phyloP scores from a whole-genome alignment of 2,888 invertebrate species.

The Spialia ferax region DNA sequence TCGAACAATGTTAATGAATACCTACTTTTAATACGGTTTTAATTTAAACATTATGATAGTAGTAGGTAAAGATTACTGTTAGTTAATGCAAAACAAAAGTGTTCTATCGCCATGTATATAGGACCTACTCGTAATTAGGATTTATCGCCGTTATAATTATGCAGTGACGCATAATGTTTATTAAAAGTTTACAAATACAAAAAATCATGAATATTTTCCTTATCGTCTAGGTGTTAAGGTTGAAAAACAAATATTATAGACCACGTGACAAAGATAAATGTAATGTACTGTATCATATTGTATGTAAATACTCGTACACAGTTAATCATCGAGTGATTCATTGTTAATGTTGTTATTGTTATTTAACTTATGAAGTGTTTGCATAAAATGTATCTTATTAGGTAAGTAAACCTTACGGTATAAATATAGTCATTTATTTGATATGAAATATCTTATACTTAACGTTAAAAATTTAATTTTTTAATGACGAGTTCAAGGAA shows the following conservation, averaged over 20 bases:
- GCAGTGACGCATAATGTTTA: background rate
- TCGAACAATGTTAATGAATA: too few species aligned
- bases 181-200: background rate
- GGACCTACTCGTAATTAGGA: too few species aligned
- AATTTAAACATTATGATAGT: too few species aligned
- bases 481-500: too few species aligned
- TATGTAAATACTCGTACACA: constrained; percentile 15
- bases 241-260: constrained; percentile 7
- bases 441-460: too few species aligned
- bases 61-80: too few species aligned
- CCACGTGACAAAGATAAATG: constrained; percentile 2
- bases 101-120: too few species aligned
- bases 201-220: background rate
- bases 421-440: background rate
- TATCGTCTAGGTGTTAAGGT: constrained; percentile 8
- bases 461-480: too few species aligned
- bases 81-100: too few species aligned
- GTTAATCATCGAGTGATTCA: constrained; percentile 26
- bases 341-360: constrained; percentile 16
- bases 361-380: constrained; percentile 1
- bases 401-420: background rate
- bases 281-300: constrained; percentile 9
- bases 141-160: too few species aligned
- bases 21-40: too few species aligned
- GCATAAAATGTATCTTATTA: background rate